phyloP scores from a whole-genome alignment of 2,888 invertebrate genomes.

The Erannis defoliaria region DNA sequence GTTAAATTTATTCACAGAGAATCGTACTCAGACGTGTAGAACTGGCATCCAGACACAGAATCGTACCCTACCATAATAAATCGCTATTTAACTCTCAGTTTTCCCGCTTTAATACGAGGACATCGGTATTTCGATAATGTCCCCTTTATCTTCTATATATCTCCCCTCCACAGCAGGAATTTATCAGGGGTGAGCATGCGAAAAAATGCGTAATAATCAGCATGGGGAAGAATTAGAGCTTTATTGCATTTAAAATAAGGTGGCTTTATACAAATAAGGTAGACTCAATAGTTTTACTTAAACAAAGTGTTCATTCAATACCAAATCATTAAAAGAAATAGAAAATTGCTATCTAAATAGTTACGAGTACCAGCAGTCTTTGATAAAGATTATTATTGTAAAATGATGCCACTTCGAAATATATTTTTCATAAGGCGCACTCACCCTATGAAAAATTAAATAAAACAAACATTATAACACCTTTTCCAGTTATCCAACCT shows the following conservation, averaged over 20 bases:
- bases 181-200: slow-evolving; percentile 77
- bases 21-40: slow-evolving; percentile 22
- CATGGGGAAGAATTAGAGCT: slow-evolving; percentile 58
- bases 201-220: slow-evolving; percentile 84
- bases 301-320: too few species aligned
- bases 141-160: slow-evolving; percentile 77
- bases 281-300: not conserved
- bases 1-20: slow-evolving; percentile 45
- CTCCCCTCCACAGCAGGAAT: slow-evolving; percentile 73
- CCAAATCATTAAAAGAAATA: too few species aligned
- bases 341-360: too few species aligned
- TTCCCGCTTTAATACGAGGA: slow-evolving; percentile 79
- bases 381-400: too few species aligned
- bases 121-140: slow-evolving; percentile 85
- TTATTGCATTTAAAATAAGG: slow-evolving; percentile 3
- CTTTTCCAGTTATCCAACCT: too few species aligned
- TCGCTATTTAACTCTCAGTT: slow-evolving; percentile 81
- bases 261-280: not conserved
- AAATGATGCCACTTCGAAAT: too few species aligned
- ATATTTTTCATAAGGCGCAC: too few species aligned
- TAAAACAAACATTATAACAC: too few species aligned
- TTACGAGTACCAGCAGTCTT: too few species aligned
- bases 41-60: slow-evolving; percentile 37
- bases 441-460: too few species aligned
- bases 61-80: slow-evolving; percentile 68